Conservation (phyloP, 2,113 vertebrate genomes). For the Paradoxurus hermaphroditus region DNA sequence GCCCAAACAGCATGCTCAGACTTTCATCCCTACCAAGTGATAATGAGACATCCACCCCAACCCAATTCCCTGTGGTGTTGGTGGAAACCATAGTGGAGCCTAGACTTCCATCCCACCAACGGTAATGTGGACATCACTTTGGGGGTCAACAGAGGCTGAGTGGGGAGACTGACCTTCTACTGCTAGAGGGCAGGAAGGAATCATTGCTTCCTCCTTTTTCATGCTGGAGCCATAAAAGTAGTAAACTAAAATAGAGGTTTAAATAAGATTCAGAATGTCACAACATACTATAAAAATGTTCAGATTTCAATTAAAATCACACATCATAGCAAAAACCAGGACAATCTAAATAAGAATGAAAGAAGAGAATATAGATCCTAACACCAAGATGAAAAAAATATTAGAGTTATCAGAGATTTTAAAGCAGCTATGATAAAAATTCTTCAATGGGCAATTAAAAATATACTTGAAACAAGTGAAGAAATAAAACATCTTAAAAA, state of each 20-base stretch:
- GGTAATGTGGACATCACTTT: background rate
- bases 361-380: background rate
- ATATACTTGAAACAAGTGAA: background rate
- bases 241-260: background rate
- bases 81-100: background rate
- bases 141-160: background rate
- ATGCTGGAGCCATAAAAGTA: background rate
- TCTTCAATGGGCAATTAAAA: background rate
- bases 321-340: background rate
- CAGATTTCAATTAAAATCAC: background rate
- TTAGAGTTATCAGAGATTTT: background rate
- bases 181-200: background rate
- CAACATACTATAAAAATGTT: background rate
- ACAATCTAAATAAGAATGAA: background rate
- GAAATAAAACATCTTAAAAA: background rate
- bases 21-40: background rate
- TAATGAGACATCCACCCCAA: too few relatives aligned
- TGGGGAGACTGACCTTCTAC: background rate
- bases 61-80: background rate
- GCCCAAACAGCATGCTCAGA: background rate
- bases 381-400: background rate
- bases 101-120: background rate
- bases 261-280: background rate
- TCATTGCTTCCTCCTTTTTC: background rate
- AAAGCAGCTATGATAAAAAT: background rate